These are phyloP conservation scores for Rhineura floridana DNA, from an alignment of 2,113 vertebrate species.

Conservation along the genomic window DNA sequence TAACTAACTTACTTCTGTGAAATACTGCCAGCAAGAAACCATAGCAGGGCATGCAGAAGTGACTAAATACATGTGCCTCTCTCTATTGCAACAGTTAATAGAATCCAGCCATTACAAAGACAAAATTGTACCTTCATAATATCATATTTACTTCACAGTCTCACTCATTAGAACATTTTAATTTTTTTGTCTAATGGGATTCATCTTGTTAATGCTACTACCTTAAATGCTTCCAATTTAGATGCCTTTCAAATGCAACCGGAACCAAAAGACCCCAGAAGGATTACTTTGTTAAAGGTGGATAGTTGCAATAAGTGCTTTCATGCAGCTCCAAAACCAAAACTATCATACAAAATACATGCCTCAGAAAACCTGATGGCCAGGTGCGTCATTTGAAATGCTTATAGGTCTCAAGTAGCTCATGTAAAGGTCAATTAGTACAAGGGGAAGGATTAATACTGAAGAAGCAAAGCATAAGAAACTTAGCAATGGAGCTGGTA, in stretches of 20 bases:
- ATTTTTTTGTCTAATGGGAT: constrained; percentile 4
- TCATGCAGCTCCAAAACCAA: constrained; percentile 43
- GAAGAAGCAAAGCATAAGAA: constrained; percentile 14
- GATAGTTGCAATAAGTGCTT: constrained; percentile 29
- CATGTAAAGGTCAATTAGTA: constrained; percentile 50
- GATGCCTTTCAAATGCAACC: constrained; percentile 40
- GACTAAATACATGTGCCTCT: not conserved
- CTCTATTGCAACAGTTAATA: not conserved
- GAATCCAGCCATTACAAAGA: not conserved
- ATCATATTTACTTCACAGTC: not conserved
- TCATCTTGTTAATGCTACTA: constrained; percentile 19
- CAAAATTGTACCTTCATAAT: not conserved
- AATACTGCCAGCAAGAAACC: not conserved
- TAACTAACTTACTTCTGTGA: not conserved
- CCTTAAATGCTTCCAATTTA: constrained; percentile 29
- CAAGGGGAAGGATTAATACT: constrained; percentile 43
- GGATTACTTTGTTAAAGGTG: constrained; percentile 34
- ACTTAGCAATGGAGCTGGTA: constrained; percentile 13
- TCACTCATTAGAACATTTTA: constrained; percentile 7
- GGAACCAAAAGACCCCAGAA: constrained; percentile 6
- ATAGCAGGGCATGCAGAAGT: not conserved
- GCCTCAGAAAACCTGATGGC: constrained; percentile 43
- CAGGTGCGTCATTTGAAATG: constrained; percentile 24
- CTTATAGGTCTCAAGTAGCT: constrained; percentile 32
- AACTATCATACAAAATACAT: constrained; percentile 52